phyloP scores from a whole-genome alignment of 2,113 vertebrate species.

The Cyprinodon tularosa region DNA sequence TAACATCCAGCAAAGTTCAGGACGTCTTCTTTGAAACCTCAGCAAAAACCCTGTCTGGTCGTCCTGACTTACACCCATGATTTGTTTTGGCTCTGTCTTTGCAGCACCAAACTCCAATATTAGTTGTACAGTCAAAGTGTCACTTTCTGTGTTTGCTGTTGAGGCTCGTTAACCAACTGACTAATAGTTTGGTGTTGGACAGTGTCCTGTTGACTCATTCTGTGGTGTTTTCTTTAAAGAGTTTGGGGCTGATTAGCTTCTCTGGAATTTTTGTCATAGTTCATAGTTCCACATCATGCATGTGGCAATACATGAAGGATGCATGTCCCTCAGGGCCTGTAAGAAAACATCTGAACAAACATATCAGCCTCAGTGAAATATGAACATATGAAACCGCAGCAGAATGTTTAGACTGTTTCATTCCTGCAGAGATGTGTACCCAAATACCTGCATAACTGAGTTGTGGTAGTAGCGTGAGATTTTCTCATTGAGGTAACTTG shows the following conservation, averaged over 20 bases:
- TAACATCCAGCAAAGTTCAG: background rate
- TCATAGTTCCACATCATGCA: too few relatives aligned
- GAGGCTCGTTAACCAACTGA: slow-evolving; percentile 35
- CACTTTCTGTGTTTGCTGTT: slow-evolving; percentile 39
- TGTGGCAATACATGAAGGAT: slow-evolving; percentile 1
- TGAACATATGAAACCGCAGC: slow-evolving; percentile 33
- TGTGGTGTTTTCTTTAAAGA: slow-evolving; percentile 19
- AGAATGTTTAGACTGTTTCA: slow-evolving; percentile 62
- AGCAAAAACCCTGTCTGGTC: background rate
- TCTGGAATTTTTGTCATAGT: background rate
- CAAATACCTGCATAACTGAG: background rate
- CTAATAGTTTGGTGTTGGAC: slow-evolving; percentile 42
- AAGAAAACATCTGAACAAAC: slow-evolving; percentile 45
- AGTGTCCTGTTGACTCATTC: slow-evolving; percentile 52
- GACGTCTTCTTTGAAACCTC: background rate
- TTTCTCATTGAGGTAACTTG: background rate
- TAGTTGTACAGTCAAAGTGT: slow-evolving; percentile 50
- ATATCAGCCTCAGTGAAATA: slow-evolving; percentile 31
- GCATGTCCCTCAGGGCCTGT: slow-evolving; percentile 27
- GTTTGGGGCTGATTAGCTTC: slow-evolving; percentile 13
- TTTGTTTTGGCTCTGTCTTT: background rate
- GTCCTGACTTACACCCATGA: background rate
- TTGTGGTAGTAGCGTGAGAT: background rate
- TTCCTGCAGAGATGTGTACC: slow-evolving; percentile 10
- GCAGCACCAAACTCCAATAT: slow-evolving; percentile 26